Conservation (phyloP, 2,888 invertebrate species). For the Ecliptopera silaceata region DNA sequence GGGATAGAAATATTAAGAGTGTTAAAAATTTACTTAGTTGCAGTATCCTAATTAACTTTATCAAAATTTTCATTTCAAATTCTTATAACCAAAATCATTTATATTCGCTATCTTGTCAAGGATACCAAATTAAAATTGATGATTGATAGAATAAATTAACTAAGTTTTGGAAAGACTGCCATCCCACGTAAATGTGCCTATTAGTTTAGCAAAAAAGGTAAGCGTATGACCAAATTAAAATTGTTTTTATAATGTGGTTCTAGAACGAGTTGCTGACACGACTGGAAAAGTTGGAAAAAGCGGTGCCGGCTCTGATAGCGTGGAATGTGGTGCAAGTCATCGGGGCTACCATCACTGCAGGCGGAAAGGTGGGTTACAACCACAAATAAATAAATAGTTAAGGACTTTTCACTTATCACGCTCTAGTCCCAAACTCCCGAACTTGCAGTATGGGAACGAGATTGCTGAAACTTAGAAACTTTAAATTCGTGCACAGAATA, state of each 20-base stretch:
- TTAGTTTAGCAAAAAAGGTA: background rate
- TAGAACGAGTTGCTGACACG: constrained; percentile 82
- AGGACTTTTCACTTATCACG: too few relatives aligned
- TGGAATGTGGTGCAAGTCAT: constrained; percentile 82
- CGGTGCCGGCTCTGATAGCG: constrained; percentile 84
- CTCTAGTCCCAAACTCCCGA: too few relatives aligned
- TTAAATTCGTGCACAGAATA: too few relatives aligned
- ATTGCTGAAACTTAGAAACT: too few relatives aligned
- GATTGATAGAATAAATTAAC: background rate
- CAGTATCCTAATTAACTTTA: background rate
- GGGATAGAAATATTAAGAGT: background rate
- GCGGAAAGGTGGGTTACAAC: constrained; percentile 63
- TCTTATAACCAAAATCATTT: background rate
- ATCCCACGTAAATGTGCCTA: background rate
- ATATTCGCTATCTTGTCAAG: background rate
- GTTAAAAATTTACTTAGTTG: background rate
- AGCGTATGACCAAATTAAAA: background rate
- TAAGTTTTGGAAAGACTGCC: background rate
- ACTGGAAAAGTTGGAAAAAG: constrained; percentile 82
- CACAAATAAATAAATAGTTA: too few relatives aligned
- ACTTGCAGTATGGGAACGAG: too few relatives aligned
- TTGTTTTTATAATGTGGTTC: constrained; percentile 43
- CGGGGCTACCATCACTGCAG: constrained; percentile 53
- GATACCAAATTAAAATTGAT: background rate
- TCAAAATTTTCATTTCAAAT: background rate